Conservation (phyloP, 1,140 invertebrate species). For the Lepeophtheirus salmonis region DNA sequence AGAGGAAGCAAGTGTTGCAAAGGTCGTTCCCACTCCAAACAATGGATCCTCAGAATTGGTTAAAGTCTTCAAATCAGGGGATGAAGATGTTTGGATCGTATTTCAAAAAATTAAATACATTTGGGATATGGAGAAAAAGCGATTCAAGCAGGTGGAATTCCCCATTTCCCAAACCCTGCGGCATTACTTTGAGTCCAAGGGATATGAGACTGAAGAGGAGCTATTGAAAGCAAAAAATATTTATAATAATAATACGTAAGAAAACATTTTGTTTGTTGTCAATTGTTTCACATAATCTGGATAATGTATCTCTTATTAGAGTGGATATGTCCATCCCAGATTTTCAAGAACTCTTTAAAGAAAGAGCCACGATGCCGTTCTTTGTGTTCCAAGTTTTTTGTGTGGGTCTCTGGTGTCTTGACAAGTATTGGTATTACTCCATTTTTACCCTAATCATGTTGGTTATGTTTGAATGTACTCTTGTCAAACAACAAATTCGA, state of each 20-base stretch:
- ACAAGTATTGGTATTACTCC: slow-evolving; percentile 95
- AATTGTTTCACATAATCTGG: background rate
- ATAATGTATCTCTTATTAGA: slow-evolving; percentile 32
- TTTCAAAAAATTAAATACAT: slow-evolving; percentile 95
- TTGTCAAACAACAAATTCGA: slow-evolving; percentile 89
- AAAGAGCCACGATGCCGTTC: slow-evolving; percentile 93
- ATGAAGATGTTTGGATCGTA: slow-evolving; percentile 47
- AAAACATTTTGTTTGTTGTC: slow-evolving; percentile 24
- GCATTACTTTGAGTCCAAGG: slow-evolving; percentile 65
- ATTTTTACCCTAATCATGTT: slow-evolving; percentile 95
- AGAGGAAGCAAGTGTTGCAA: slow-evolving; percentile 53
- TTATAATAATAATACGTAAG: slow-evolving; percentile 71
- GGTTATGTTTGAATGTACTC: slow-evolving; percentile 88
- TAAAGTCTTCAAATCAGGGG: slow-evolving; percentile 37
- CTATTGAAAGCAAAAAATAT: slow-evolving; percentile 48
- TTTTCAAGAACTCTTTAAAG: slow-evolving; percentile 88
- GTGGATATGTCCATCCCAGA: slow-evolving; percentile 79
- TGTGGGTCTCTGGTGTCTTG: slow-evolving; percentile 92
- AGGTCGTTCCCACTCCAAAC: slow-evolving; percentile 88
- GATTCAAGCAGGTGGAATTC: slow-evolving; percentile 59
- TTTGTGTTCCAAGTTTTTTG: slow-evolving; percentile 90
- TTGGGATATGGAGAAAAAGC: slow-evolving; percentile 57
- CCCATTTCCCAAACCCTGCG: slow-evolving; percentile 48
- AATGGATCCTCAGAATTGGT: slow-evolving; percentile 93
- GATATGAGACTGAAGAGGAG: slow-evolving; percentile 60